phyloP scores from a whole-genome alignment of 1,140 invertebrate genomes.

The Drosophila yakuba region DNA sequence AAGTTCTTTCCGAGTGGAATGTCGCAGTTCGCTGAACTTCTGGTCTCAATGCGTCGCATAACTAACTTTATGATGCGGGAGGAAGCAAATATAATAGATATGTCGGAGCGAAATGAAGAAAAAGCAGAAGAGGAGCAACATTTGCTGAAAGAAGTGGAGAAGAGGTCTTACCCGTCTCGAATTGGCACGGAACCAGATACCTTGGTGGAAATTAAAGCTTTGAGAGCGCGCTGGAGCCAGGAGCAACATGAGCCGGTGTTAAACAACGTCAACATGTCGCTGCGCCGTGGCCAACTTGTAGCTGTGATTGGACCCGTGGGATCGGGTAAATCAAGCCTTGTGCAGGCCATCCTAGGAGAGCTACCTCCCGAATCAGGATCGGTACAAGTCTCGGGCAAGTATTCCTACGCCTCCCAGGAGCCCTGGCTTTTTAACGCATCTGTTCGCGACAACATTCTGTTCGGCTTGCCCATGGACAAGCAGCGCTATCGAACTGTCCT shows the following conservation, averaged over 20 bases:
- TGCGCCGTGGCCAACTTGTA: conserved; percentile 85
- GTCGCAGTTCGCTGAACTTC: conserved; percentile 88
- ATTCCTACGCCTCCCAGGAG: conserved; percentile 73
- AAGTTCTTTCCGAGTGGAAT: conserved; percentile 88
- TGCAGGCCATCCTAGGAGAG: conserved; percentile 85
- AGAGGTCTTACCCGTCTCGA: conserved; percentile 2
- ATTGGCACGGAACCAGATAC: conserved; percentile 42
- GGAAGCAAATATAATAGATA: conserved; percentile 85
- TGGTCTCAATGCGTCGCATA: conserved; percentile 88
- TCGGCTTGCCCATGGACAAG: conserved; percentile 88
- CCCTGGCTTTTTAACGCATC: conserved; percentile 86
- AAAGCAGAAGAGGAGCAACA: conserved; percentile 24
- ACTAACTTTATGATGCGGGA: conserved; percentile 89
- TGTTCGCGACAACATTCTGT: conserved; percentile 91
- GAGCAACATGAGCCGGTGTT: conserved; percentile 48
- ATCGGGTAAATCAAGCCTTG: conserved; percentile 86
- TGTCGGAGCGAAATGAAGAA: conserved; percentile 23
- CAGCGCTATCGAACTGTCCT: conserved; percentile 87
- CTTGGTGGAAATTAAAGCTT: conserved; percentile 45
- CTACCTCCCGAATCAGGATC: conserved; percentile 46
- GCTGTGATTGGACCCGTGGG: conserved; percentile 89
- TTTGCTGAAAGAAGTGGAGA: conserved; percentile 3
- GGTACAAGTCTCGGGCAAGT: conserved; percentile 50
- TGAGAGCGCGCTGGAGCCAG: conserved; percentile 66
- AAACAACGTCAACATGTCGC: conserved; percentile 55